Conservation (phyloP, 2,797 vertebrate genomes). For the Gorsachius magnificus region DNA sequence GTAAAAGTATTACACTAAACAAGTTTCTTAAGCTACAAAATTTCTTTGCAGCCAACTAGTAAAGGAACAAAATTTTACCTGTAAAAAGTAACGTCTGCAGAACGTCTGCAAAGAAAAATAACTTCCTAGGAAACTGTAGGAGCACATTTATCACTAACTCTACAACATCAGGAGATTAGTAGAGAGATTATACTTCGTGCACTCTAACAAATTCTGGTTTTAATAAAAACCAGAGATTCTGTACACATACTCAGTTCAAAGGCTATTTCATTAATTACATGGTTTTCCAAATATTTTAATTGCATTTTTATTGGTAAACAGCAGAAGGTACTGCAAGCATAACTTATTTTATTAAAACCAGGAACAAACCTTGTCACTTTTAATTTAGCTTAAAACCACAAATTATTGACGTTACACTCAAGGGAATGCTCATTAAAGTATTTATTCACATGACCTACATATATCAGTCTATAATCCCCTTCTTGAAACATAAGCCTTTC, state of each 20-base stretch:
- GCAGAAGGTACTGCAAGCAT: slow-evolving; percentile 10
- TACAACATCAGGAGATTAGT: background rate
- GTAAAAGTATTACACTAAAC: background rate
- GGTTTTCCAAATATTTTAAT: slow-evolving; percentile 32
- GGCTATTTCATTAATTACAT: background rate
- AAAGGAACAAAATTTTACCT: background rate
- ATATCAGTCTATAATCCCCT: slow-evolving; percentile 10
- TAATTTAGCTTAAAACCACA: slow-evolving; percentile 29
- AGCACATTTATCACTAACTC: background rate
- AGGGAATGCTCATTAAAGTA: slow-evolving; percentile 26
- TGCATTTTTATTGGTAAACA: slow-evolving; percentile 24
- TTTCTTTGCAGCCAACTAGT: background rate
- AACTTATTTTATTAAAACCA: slow-evolving; percentile 36
- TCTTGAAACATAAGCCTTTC: background rate
- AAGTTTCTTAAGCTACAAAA: background rate
- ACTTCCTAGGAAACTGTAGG: background rate
- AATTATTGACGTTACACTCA: slow-evolving; percentile 14
- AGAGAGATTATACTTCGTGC: background rate
- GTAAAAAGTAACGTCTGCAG: background rate
- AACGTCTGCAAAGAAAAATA: background rate
- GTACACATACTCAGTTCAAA: background rate
- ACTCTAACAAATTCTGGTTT: background rate
- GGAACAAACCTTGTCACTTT: slow-evolving; percentile 6
- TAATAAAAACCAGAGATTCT: background rate
- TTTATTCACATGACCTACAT: slow-evolving; percentile 42